Conservation (phyloP, 1,140 invertebrate genomes). For the Matsumurasca onukii region DNA sequence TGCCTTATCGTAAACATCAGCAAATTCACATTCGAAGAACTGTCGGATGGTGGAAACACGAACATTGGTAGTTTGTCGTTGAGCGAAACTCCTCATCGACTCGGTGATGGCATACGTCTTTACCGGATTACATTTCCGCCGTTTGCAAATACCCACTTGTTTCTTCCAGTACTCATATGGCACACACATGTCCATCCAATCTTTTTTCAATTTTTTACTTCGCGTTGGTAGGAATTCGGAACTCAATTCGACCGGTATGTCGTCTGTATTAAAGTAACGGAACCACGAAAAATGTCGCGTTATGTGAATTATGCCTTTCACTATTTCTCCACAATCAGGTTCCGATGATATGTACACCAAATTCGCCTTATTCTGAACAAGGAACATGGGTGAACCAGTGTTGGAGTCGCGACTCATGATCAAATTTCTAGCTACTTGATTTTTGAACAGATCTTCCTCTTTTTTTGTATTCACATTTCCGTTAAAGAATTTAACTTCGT, state of each 20-base stretch:
- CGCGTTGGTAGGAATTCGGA: neutral
- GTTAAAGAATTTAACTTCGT: neutral
- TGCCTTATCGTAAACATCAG: too few species aligned
- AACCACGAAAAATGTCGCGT: neutral
- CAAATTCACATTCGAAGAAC: neutral
- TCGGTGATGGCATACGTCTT: neutral
- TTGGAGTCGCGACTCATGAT: neutral
- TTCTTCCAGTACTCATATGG: neutral
- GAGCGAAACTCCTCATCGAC: neutral
- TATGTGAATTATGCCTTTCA: neutral
- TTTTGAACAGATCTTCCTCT: neutral
- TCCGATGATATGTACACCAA: neutral
- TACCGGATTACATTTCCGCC: neutral
- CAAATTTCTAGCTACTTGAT: neutral
- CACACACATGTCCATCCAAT: neutral
- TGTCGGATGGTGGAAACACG: neutral
- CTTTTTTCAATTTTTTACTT: neutral
- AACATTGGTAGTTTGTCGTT: neutral
- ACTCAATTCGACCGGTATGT: neutral
- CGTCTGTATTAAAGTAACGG: neutral
- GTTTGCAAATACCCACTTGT: neutral
- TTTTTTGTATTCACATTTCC: neutral
- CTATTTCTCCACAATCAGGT: neutral
- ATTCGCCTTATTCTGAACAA: neutral
- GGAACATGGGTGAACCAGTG: neutral